Conservation (phyloP, 1,140 invertebrate genomes). For the Lanistes nyassanus region DNA sequence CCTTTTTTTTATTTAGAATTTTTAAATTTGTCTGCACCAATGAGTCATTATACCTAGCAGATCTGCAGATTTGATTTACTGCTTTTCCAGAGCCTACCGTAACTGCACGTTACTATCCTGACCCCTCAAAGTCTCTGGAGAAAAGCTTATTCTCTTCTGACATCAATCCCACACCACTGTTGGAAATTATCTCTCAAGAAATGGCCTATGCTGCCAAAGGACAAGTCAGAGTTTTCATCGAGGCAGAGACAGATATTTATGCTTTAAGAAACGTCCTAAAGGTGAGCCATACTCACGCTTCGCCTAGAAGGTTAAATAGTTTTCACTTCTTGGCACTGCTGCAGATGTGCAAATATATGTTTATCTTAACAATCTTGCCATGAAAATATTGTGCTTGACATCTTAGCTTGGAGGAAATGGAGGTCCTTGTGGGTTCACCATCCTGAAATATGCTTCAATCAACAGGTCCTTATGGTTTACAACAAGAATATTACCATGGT, state of each 20-base stretch:
- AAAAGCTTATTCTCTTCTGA: constrained; percentile 18
- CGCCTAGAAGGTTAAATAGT: not conserved
- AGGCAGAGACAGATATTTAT: constrained; percentile 20
- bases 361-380: not conserved
- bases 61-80: not conserved
- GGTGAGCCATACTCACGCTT: constrained; percentile 2
- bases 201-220: constrained; percentile 25
- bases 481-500: constrained; percentile 35
- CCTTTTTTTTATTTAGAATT: too few species aligned
- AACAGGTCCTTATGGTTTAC: constrained; percentile 43
- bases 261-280: constrained; percentile 23
- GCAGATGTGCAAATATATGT: not conserved
- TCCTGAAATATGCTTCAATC: not conserved
- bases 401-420: not conserved
- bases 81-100: constrained; percentile 24
- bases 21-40: too few species aligned
- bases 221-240: constrained; percentile 22
- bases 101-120: constrained; percentile 8
- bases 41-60: too few species aligned
- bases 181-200: constrained; percentile 25
- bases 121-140: constrained; percentile 11
- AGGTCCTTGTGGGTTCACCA: not conserved
- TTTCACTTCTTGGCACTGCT: not conserved
- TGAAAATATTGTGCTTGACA: not conserved
- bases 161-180: constrained; percentile 26